Evolutionary conservation across 2,113 vertebrate genomes (phyloP).

Genomic region (Sula dactylatra): DNA sequence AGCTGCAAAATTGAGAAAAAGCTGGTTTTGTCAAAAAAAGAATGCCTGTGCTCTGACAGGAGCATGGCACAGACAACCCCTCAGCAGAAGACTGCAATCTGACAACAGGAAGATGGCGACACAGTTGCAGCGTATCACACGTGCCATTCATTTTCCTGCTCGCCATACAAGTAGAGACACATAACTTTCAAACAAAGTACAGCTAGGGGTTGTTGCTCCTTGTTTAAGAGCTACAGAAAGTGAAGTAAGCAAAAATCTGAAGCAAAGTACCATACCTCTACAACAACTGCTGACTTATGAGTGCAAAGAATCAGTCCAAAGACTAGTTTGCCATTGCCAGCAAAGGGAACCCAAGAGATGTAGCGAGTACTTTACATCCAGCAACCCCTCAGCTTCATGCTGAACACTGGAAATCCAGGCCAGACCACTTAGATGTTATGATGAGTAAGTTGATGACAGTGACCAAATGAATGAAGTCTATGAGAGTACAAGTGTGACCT

Average conservation of each 20-base stretch:
- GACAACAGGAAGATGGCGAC: background rate
- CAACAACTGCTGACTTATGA: background rate
- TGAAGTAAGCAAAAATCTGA: background rate
- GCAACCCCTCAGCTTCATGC: accelerated
- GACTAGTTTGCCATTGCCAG: background rate
- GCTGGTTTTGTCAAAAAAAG: background rate
- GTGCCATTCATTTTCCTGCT: background rate
- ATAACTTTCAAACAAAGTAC: background rate
- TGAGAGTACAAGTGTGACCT: background rate
- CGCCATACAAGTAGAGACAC: background rate
- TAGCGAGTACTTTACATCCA: background rate
- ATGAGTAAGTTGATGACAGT: background rate
- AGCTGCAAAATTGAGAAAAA: background rate
- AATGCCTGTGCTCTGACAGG: background rate
- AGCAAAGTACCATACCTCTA: background rate
- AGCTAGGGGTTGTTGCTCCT: accelerated
- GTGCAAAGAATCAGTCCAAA: background rate
- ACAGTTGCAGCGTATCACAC: accelerated
- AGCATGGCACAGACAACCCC: background rate
- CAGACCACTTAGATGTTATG: background rate
- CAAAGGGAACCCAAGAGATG: background rate
- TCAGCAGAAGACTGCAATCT: background rate
- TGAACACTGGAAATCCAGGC: background rate
- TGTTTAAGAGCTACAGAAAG: background rate
- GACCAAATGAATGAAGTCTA: background rate